phyloP scores from a whole-genome alignment of 1,140 invertebrate species.

The Thaumetopoea pityocampa region DNA sequence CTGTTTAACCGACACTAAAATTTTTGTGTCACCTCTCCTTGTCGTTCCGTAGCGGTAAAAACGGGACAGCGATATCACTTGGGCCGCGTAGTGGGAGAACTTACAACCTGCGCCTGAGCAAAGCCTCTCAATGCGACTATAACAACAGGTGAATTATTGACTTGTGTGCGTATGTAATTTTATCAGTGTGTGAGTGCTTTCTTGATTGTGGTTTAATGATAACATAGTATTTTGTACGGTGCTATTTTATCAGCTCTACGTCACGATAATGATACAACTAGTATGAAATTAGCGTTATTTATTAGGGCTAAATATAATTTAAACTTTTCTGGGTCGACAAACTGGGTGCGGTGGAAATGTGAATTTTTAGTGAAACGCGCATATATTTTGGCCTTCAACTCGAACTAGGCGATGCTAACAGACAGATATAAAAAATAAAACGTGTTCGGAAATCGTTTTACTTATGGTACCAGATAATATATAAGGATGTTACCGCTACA shows the following conservation, averaged over 20 bases:
- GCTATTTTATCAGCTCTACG: slow-evolving; percentile 41
- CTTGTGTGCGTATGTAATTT: slow-evolving; percentile 51
- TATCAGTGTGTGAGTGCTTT: slow-evolving; percentile 49
- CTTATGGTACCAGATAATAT: too few species aligned
- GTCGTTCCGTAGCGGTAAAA: slow-evolving; percentile 14
- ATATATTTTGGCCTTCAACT: slow-evolving; percentile 1
- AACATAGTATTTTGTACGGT: slow-evolving; percentile 57
- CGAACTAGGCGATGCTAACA: slow-evolving; percentile 1
- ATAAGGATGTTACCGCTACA: too few species aligned
- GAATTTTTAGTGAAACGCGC: slow-evolving; percentile 9
- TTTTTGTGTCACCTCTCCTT: slow-evolving; percentile 34
- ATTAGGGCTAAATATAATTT: slow-evolving; percentile 24
- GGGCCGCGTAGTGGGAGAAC: slow-evolving; percentile 44
- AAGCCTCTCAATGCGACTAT: slow-evolving; percentile 60
- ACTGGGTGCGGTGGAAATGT: slow-evolving; percentile 14
- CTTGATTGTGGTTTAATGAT: slow-evolving; percentile 59
- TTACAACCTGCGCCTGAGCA: slow-evolving; percentile 59
- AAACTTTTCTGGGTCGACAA: slow-evolving; percentile 17
- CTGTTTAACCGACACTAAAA: slow-evolving; percentile 56
- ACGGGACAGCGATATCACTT: slow-evolving; percentile 29
- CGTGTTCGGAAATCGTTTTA: too few species aligned
- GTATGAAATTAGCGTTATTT: slow-evolving; percentile 34
- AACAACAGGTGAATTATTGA: slow-evolving; percentile 64
- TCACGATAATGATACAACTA: slow-evolving; percentile 37
- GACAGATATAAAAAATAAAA: slow-evolving; percentile 3